A percentile compares a stretch with the other conserved stretches of the same genome.
Conservation (phyloP, 1,140 invertebrate species). For the Sycophila sp. region DNA sequence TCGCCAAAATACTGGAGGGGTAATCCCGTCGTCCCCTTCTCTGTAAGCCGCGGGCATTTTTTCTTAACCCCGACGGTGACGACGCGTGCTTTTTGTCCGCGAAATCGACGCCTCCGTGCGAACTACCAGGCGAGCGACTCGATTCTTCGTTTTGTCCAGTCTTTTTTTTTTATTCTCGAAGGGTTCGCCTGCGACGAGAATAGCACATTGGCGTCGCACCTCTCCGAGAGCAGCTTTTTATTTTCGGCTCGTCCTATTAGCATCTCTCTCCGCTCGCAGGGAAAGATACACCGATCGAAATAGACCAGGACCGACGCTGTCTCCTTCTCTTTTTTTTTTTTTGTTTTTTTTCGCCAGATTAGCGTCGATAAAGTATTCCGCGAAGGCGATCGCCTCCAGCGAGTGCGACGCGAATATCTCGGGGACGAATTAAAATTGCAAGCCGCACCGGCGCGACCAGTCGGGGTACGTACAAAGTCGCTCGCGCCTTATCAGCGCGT, state of each 20-base stretch:
- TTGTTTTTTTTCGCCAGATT: too few species aligned
- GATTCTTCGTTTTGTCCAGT: background rate
- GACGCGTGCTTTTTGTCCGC: constrained; percentile 13
- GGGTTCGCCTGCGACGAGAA: too few species aligned
- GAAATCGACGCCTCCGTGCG: constrained; percentile 40
- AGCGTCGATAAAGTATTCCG: too few species aligned
- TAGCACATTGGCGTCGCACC: background rate
- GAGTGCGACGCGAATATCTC: too few species aligned
- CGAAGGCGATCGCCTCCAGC: too few species aligned
- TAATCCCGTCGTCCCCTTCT: background rate
- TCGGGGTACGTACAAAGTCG: too few species aligned
- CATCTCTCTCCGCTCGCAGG: background rate
- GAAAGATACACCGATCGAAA: background rate
- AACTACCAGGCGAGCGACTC: constrained; percentile 11
- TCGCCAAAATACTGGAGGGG: too few species aligned
- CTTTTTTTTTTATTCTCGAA: constrained; percentile 22
- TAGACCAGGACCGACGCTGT: too few species aligned
- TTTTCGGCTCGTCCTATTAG: background rate
- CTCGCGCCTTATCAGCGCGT: too few species aligned
- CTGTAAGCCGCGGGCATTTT: background rate
- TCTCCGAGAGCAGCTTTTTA: background rate
- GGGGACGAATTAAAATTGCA: too few species aligned
- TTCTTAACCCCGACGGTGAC: background rate
- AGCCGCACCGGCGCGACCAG: too few species aligned
- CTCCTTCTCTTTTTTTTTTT: too few species aligned